These are phyloP conservation scores for Hydroisotoma schaefferi DNA, from an alignment of 2,888 invertebrate genomes.

Conservation along the genomic window DNA sequence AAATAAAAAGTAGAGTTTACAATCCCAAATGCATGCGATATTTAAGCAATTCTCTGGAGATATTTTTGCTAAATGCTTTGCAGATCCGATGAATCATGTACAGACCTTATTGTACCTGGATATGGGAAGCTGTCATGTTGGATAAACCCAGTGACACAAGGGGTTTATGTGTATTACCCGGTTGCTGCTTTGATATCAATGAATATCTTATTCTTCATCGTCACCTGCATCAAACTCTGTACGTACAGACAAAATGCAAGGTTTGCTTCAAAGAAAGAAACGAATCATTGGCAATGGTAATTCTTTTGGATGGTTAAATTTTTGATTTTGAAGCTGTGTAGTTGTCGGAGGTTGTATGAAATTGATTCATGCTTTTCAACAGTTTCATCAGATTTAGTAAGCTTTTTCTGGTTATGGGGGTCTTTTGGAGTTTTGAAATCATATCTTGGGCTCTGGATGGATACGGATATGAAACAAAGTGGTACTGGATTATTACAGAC, in stretches of 20 bases:
- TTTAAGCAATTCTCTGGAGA: not conserved
- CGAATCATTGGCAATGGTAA: conserved; percentile 27
- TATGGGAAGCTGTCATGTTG: conserved; percentile 34
- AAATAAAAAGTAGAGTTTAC: not conserved
- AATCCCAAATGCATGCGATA: not conserved
- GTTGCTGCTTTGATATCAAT: conserved; percentile 25
- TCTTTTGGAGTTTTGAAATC: conserved; percentile 39
- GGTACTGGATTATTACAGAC: conserved; percentile 39
- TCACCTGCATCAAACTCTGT: conserved; percentile 35
- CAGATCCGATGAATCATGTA: conserved; percentile 25
- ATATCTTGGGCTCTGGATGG: conserved; percentile 25
- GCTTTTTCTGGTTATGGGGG: conserved; percentile 39
- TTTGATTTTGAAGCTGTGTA: not conserved
- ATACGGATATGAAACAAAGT: conserved; percentile 16
- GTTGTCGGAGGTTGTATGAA: not conserved
- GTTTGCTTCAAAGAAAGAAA: conserved; percentile 27
- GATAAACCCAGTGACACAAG: conserved; percentile 20
- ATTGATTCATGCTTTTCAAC: conserved; percentile 2
- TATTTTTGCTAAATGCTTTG: not conserved
- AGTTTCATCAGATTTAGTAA: conserved; percentile 38
- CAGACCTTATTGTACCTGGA: conserved; percentile 24
- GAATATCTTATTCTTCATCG: conserved; percentile 30
- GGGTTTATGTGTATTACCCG: conserved; percentile 40
- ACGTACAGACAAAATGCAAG: conserved; percentile 27
- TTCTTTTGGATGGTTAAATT: not conserved